A percentile compares a stretch with the other conserved stretches of the same genome.
phyloP scores from a whole-genome alignment of 2,888 invertebrate species.

The Andrena minutula region DNA sequence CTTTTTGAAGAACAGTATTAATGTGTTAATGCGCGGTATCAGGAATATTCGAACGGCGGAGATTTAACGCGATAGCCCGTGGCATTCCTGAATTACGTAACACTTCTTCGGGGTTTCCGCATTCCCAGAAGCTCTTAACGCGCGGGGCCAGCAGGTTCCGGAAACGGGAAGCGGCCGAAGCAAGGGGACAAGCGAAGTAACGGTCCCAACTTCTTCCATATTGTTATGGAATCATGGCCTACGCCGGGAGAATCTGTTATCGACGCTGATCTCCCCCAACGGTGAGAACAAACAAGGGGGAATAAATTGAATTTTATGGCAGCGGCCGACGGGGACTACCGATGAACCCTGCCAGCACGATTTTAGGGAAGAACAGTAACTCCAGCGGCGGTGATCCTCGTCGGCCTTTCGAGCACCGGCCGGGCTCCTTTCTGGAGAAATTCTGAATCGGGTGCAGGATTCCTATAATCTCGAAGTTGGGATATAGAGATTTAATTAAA shows the following conservation, averaged over 20 bases:
- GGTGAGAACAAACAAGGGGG: slow-evolving; percentile 64
- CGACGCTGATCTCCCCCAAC: slow-evolving; percentile 63
- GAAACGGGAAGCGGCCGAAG: slow-evolving; percentile 63
- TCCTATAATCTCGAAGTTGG: too few relatives aligned
- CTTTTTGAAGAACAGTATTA: neutral
- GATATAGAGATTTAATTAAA: too few relatives aligned
- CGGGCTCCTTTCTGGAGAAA: neutral
- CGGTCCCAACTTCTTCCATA: slow-evolving; percentile 60
- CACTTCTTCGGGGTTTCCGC: slow-evolving; percentile 35
- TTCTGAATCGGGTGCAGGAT: too few relatives aligned
- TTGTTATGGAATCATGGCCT: slow-evolving; percentile 59
- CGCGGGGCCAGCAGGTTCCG: slow-evolving; percentile 38
- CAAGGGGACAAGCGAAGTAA: slow-evolving; percentile 52
- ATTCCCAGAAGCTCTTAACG: slow-evolving; percentile 52
- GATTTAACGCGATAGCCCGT: slow-evolving; percentile 15
- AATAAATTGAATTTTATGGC: slow-evolving; percentile 68
- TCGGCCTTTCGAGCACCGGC: neutral
- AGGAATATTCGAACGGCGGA: neutral
- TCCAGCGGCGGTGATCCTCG: slow-evolving; percentile 1
- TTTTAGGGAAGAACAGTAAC: slow-evolving; percentile 28
- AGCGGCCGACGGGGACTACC: slow-evolving; percentile 26
- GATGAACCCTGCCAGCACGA: slow-evolving; percentile 12
- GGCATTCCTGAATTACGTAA: slow-evolving; percentile 35
- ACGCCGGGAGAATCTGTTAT: slow-evolving; percentile 60
- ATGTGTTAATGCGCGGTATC: slow-evolving; percentile 9